Conservation (phyloP, 2,797 vertebrate genomes). For the Echiichthys vipera region DNA sequence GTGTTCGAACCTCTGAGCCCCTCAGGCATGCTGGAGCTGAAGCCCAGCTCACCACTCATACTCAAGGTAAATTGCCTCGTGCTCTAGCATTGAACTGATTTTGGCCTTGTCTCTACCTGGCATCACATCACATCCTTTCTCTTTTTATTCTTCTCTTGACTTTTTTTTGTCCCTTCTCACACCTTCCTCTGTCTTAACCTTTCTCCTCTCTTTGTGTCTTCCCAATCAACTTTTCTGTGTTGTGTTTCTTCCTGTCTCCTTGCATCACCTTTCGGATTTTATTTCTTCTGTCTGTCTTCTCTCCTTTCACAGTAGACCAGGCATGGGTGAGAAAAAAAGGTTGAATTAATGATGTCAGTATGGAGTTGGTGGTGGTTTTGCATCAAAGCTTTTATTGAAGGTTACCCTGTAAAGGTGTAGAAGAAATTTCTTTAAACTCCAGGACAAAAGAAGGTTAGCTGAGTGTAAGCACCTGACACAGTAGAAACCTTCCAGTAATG, state of each 20-base stretch:
- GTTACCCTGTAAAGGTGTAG: conserved; percentile 27
- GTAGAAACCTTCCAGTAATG: conserved; percentile 5
- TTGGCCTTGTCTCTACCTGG: conserved; percentile 33
- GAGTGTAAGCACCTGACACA: conserved; percentile 13
- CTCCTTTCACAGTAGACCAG: conserved; percentile 1
- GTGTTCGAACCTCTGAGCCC: conserved; percentile 92
- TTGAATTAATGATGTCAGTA: not conserved
- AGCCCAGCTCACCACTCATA: conserved; percentile 96
- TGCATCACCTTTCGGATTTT: conserved; percentile 29
- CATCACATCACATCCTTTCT: conserved; percentile 44
- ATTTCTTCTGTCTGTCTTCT: conserved; percentile 1
- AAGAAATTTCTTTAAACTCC: conserved; percentile 20
- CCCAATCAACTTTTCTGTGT: conserved; percentile 1
- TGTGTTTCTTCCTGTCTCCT: conserved; percentile 11
- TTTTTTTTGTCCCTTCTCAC: not conserved
- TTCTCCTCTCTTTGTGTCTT: conserved; percentile 1
- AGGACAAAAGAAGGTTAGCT: conserved; percentile 40
- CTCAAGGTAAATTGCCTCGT: conserved; percentile 89
- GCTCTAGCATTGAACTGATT: conserved; percentile 55
- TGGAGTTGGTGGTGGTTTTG: conserved; percentile 31
- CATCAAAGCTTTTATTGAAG: conserved; percentile 40
- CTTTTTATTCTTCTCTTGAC: conserved; percentile 28
- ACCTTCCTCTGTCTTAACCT: not conserved
- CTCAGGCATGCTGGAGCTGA: conserved; percentile 92
- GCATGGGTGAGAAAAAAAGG: not conserved